Evolutionary conservation across 2,797 vertebrate species (phyloP), one percentile per base, ranked within the genome.

Genomic region (Melopsittacus undulatus): DNA sequence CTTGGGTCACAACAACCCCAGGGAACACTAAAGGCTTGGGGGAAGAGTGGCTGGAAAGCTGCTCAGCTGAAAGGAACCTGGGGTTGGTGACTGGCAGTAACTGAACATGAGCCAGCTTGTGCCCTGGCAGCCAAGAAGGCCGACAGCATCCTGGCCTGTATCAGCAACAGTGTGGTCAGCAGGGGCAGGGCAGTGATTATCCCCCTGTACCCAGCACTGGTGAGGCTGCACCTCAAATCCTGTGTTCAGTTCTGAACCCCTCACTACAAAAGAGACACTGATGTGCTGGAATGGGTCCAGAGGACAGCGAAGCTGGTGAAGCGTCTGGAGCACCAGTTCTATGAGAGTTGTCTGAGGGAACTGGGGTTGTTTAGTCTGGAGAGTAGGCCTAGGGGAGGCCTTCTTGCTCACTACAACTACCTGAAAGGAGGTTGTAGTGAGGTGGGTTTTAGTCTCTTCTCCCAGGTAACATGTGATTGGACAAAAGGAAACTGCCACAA

Each of bases 321-420:
- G 30, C 0, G 3, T 24, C 26, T 72, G 19, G 3, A 59, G 18
- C 15, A 57, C 8, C 24, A 11, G 45, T 46, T 11, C 26, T 30
- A 4, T 26, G 38, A 66, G 34, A 30, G 70, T 8, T 11, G 43
- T 17, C 30, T n/a, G 57, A 42, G 13, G 24, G 7, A 77, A 9
- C 30, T 48, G 34, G 22, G 7, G 5, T 11, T 42, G 7, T 23
- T 46, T 20, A 49, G 11, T 32, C 32, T 30, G 42, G 20, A 56
- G 48, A 11, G 16, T 9, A 38, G 18, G 9, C 16, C 48, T 2
- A 0, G 13, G 7, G 6, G 9, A 2, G 2, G 19, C 13, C 8
- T 52, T 21, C 12, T 13, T 29, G 9, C 10, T 52, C 40, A 10
- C 45, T 42, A 36, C 13, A 46, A 4, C 5, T 26, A 9, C 59